Base-by-base conservation (phyloP, 2,797 vertebrate species). In the Eulemur albifrons region DNA sequence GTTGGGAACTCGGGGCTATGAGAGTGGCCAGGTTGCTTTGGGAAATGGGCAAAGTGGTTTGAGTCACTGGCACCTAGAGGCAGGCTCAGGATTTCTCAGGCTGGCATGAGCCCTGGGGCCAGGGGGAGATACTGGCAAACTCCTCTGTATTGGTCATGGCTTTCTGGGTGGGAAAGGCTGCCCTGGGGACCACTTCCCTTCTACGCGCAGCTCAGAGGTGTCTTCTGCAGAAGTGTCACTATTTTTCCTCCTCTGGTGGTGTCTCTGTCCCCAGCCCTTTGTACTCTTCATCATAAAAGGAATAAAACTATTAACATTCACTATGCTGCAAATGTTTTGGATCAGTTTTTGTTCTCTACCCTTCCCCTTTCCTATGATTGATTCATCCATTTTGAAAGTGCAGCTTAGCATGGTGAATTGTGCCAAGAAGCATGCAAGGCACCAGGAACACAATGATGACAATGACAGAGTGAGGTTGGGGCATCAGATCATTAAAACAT, bases 231-330 rank as follows among this genome's bases (percentile, higher is more conserved):
- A 70, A 10, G 25, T 13, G 21, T n/a, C 12, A 8, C 76, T n/a
- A 0, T 59, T 40, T 63, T 45, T 35, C 10, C 45, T 84, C 18
- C 10, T 90, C 72, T 45, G 54, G 3, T 81, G 23, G 48, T 4
- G n/a, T 59, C 65, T 81, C 73, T 69, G 54, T 75, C 21, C 59
- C 65, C 63, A 70, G 40, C 15, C 85, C 40, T 75, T 79, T 94
- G 88, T 81, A 88, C 20, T 43, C 79, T 17, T 90, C 27, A 48
- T 75, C 61, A 80, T 65, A 79, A 93, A 91, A 85, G n/a, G 27
- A 97, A 95, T 95, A 97, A 97, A 94, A 45, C 8, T 27, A 69
- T 25, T 45, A 61, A 65, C 14, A 10, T 57, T 59, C 38, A 83
- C 45, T 35, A 1, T 7, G 30, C 50, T 30, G 18, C 52, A 75